A percentile compares a stretch with the other conserved stretches of the same genome.
These are phyloP conservation scores for Aphidius colemani DNA, from an alignment of 2,888 invertebrate species.

Conservation along the genomic window DNA sequence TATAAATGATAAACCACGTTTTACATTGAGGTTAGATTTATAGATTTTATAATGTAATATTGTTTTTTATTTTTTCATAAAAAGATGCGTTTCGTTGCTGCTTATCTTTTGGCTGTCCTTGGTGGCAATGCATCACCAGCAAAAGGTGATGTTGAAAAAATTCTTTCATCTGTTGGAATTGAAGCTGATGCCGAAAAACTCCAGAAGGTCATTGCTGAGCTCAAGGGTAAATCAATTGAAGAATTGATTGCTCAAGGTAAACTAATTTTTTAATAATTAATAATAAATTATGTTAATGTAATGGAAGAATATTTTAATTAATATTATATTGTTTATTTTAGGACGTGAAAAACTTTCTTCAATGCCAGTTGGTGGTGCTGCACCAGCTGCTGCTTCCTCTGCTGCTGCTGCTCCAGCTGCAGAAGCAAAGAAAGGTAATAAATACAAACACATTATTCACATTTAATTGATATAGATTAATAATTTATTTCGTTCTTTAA, in stretches of 20 bases:
- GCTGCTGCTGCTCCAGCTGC: slow-evolving; percentile 68
- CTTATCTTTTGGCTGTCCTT: slow-evolving; percentile 92
- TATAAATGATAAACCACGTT: slow-evolving; percentile 19
- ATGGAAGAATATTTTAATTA: no score
- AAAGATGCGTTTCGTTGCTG: slow-evolving; percentile 99
- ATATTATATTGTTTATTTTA: slow-evolving; percentile 51
- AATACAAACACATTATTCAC: neutral
- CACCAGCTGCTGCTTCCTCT: slow-evolving; percentile 68
- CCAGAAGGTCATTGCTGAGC: slow-evolving; percentile 81
- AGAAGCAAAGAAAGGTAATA: slow-evolving; percentile 74
- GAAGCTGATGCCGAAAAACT: slow-evolving; percentile 88
- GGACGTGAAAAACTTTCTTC: slow-evolving; percentile 92
- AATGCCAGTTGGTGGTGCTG: slow-evolving; percentile 85
- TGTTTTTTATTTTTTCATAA: slow-evolving; percentile 51
- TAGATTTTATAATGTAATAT: slow-evolving; percentile 1
- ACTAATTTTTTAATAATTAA: neutral
- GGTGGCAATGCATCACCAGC: slow-evolving; percentile 87
- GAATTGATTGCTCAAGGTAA: slow-evolving; percentile 86
- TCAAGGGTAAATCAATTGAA: slow-evolving; percentile 89
- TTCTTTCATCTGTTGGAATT: slow-evolving; percentile 94
- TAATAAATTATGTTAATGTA: no score
- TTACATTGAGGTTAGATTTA: neutral
- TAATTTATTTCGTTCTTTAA: slow-evolving; percentile 20
- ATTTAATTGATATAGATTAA: neutral
- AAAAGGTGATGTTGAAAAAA: slow-evolving; percentile 88